Base-by-base conservation (phyloP, 2,113 vertebrate genomes). In the Lontra canadensis region DNA sequence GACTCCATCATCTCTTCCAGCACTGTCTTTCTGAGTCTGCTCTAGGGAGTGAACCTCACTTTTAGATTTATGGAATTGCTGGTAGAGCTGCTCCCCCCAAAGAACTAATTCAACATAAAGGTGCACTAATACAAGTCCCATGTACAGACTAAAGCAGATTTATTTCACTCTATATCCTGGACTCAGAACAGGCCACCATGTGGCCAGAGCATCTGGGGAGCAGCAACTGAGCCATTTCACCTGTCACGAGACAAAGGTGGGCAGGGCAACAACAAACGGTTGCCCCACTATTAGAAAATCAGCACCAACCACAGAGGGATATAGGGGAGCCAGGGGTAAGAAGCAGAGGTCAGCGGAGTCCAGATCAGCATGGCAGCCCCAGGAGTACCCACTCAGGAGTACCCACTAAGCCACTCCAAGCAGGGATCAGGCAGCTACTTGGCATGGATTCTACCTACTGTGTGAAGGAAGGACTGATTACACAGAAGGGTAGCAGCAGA, bases 371-470 rank as follows among this genome's bases (percentile, higher is more conserved):
- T 1, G 26, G 74, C 14, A 36, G 83, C 6, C 1, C 42, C 3
- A 36, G 31, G 42, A 42, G 42, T 42, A 42, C 42, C 42, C 42
- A 17, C 42, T 9, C 12, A 8, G 20, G 55, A 23, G 44, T 57
- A 31, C 39, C 15, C 49, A 3, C 7, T 25, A 34, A n/a, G 63
- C 47, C 63, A 44, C 73, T 4, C 5, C 20, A 69, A 23, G 31
- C 42, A 39, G 67, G 57, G 9, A 10, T 0, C 2, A n/a, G 25
- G 29, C 4, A 0, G 15, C 42, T 25, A 31, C 0, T 0, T 4
- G 69, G 73, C 76, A 4, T 3, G 14, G 69, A 25, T 61, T 23
- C 49, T 4, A 47, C 73, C 31, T 57, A 26, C 21, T 14, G 15
- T 39, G 21, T 12, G n/a, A 80, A 61, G 47, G 88, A 71, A 23